Evolutionary conservation across 1,140 invertebrate genomes (phyloP), one percentile per base, ranked within the genome.

Genomic region (Aphis craccivora): DNA sequence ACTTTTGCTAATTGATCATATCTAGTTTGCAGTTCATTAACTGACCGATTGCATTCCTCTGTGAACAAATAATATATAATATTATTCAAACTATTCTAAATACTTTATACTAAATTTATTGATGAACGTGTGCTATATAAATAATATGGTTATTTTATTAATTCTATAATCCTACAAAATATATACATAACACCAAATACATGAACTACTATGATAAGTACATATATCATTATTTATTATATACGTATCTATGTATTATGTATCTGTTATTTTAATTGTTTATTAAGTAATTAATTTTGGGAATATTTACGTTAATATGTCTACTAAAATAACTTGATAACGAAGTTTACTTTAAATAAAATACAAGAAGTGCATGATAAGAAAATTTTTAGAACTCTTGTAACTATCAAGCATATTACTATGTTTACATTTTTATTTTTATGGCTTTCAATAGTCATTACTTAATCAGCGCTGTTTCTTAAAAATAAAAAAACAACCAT

Each of bases 1-100:
- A 86, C 76, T 86, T 84, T 93, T 43, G 91, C 40, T 53, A 93
- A 51, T 22, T 95, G 94, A 83, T 95, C 95, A 94, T 96, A 94
- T 93, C 95, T 95, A 84, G 94, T 94, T 94, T 91, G n/a, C 20
- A 93, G 30, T 35, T 76, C 53, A 60, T 48, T 40, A 4, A 88
- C n/a, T 67, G 30, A 23, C 9, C 37, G 84, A 14, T 18, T 45
- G 23, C 87, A 94, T 90, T 94, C 84, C 30, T 30, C 81, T 93
- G 51, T 53, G 76, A 92, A 94, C 67, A 93, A 93, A 67, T n/a
- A 76, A 76, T 76, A n/a, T 76, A 18, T 35, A 30, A 67, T 35
- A 67, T 35, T 43, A 89, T 45, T 30, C 25, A 45, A 45, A 86
- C 40, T 5, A 45, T n/a, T 45, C 23, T 6, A 30, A 45, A 86